phyloP scores from a whole-genome alignment of 2,113 vertebrate genomes.

The Tachysurus fulvidraco region DNA sequence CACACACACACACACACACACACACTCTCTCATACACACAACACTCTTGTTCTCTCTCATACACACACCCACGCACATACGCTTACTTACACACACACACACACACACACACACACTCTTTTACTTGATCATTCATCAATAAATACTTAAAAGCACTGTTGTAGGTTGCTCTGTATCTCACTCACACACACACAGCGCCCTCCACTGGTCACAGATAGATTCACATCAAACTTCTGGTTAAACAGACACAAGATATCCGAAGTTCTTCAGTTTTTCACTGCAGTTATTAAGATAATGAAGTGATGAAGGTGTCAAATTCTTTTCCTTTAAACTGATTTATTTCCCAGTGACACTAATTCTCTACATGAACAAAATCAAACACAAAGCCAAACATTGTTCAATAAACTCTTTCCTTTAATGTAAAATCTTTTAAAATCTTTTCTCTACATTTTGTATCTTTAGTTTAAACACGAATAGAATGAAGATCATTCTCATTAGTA shows the following conservation, averaged over 20 bases:
- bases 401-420: not conserved
- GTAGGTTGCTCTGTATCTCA: too few relatives aligned
- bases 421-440: not conserved
- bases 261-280: not conserved
- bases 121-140: too few relatives aligned
- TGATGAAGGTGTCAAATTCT: not conserved
- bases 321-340: not conserved
- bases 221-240: not conserved
- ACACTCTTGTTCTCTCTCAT: not conserved
- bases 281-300: not conserved
- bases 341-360: not conserved
- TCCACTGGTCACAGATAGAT: conserved; percentile 9
- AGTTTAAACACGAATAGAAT: too few relatives aligned
- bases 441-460: not conserved
- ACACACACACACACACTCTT: not conserved
- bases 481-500: not conserved
- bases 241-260: too few relatives aligned
- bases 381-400: not conserved
- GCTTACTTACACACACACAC: not conserved
- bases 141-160: too few relatives aligned
- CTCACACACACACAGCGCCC: not conserved
- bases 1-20: not conserved
- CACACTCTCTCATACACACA: not conserved
- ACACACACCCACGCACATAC: not conserved
- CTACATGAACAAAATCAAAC: not conserved